Evolutionary conservation across 2,797 vertebrate genomes (phyloP).

Genomic region (Propithecus deckenii): DNA sequence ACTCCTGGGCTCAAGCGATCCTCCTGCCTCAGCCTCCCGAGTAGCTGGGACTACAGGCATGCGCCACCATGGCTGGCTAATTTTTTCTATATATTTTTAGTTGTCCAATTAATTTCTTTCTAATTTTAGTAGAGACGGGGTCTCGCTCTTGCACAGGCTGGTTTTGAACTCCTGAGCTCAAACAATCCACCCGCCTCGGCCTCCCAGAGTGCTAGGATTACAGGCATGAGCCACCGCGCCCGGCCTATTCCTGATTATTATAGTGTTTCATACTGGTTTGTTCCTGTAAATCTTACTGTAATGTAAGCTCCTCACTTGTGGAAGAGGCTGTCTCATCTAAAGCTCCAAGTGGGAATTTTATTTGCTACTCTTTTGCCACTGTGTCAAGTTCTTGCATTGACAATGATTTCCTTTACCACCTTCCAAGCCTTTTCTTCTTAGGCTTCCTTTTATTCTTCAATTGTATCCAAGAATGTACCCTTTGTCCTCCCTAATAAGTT

Average conservation of each 20-base stretch:
- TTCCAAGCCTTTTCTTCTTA: conserved; percentile 53
- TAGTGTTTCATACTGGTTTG: background rate
- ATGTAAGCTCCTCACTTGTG: background rate
- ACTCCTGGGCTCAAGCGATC: too few relatives aligned
- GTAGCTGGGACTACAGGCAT: too few relatives aligned
- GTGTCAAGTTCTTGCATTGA: background rate
- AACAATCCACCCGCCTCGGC: too few relatives aligned
- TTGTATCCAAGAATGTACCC: conserved; percentile 43
- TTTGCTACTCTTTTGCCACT: conserved; percentile 22
- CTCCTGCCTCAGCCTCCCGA: too few relatives aligned
- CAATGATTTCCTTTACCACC: conserved; percentile 40
- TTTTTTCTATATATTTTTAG: too few relatives aligned
- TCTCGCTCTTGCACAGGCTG: too few relatives aligned
- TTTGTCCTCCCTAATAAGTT: conserved; percentile 47
- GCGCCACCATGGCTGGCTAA: too few relatives aligned
- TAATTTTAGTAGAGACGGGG: too few relatives aligned
- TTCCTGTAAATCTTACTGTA: conserved; percentile 27
- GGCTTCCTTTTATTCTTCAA: conserved; percentile 44
- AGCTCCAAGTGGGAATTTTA: conserved; percentile 25
- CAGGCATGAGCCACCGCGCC: too few relatives aligned
- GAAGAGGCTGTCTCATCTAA: background rate
- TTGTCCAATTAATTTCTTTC: too few relatives aligned
- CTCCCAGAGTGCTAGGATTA: too few relatives aligned
- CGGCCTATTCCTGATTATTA: background rate
- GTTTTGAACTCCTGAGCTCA: too few relatives aligned